Evolutionary conservation across 2,113 vertebrate genomes (phyloP).

Genomic region (Pseudonaja textilis): DNA sequence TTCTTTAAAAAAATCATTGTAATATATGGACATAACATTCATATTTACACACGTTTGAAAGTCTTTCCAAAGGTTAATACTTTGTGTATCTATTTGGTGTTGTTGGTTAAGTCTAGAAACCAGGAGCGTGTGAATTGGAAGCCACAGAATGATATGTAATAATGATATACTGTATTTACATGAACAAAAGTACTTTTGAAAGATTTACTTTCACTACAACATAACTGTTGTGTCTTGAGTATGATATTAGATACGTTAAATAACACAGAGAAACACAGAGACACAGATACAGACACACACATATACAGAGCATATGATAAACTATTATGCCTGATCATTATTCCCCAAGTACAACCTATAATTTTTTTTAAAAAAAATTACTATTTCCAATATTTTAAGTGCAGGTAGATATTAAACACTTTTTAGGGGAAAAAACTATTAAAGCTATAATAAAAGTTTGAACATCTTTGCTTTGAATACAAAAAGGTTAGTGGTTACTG

Average conservation of each 20-base stretch:
- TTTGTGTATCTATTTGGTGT: neutral
- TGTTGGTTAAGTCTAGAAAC: neutral
- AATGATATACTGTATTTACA: neutral
- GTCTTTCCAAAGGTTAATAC: neutral
- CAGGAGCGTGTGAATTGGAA: neutral
- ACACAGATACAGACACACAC: conserved; percentile 3
- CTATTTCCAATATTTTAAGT: conserved; percentile 42
- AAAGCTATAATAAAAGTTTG: conserved; percentile 43
- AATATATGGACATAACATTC: neutral
- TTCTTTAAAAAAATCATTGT: neutral
- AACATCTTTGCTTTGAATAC: conserved; percentile 57
- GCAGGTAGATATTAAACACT: conserved; percentile 45
- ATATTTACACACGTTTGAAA: neutral
- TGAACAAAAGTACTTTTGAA: rapidly evolving
- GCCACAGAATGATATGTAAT: neutral
- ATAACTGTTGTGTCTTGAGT: neutral
- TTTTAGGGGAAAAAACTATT: conserved; percentile 15
- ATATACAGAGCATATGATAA: neutral
- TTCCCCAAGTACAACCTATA: conserved; percentile 23
- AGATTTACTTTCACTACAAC: neutral
- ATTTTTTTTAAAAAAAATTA: conserved; percentile 17
- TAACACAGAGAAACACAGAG: neutral
- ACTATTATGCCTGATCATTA: conserved; percentile 45
- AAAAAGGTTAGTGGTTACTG: conserved; percentile 49
- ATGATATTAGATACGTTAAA: neutral